Conservation (phyloP, 2,888 invertebrate species). For the Caenorhabditis parvicauda region DNA sequence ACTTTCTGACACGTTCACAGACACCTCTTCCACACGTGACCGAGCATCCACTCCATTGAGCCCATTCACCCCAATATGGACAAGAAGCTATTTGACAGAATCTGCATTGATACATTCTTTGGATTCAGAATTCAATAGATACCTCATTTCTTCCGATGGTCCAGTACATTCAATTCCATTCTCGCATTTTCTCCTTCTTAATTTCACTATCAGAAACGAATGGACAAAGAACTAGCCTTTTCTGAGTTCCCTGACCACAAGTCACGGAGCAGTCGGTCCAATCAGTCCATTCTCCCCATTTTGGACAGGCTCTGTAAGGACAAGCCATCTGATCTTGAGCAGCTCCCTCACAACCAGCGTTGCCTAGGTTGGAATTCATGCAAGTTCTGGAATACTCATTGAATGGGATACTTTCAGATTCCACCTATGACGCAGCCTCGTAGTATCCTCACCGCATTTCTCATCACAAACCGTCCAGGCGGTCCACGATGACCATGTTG, state of each 20-base stretch:
- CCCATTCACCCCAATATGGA: slow-evolving; percentile 48
- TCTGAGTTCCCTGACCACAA: slow-evolving; percentile 42
- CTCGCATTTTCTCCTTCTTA: slow-evolving; percentile 31
- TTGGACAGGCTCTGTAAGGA: slow-evolving; percentile 45
- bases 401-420: neutral
- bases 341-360: slow-evolving; percentile 38
- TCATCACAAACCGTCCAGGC: slow-evolving; percentile 43
- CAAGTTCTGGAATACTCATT: slow-evolving; percentile 25
- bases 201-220: neutral
- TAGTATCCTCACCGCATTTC: slow-evolving; percentile 37
- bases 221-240: slow-evolving; percentile 11
- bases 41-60: slow-evolving; percentile 45
- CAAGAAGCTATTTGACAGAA: slow-evolving; percentile 45
- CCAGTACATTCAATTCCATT: slow-evolving; percentile 27
- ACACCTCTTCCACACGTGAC: slow-evolving; percentile 44
- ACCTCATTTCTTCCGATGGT: slow-evolving; percentile 28
- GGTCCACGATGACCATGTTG: slow-evolving; percentile 44
- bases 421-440: slow-evolving; percentile 39
- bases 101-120: neutral
- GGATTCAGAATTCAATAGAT: neutral
- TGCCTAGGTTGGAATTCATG: slow-evolving; percentile 21
- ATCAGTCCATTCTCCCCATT: slow-evolving; percentile 45
- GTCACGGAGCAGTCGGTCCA: slow-evolving; percentile 44
- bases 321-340: slow-evolving; percentile 47
- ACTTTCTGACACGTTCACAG: slow-evolving; percentile 37